Evolutionary conservation across 1,140 invertebrate species (phyloP).

Genomic region (Trissolcus basalis): DNA sequence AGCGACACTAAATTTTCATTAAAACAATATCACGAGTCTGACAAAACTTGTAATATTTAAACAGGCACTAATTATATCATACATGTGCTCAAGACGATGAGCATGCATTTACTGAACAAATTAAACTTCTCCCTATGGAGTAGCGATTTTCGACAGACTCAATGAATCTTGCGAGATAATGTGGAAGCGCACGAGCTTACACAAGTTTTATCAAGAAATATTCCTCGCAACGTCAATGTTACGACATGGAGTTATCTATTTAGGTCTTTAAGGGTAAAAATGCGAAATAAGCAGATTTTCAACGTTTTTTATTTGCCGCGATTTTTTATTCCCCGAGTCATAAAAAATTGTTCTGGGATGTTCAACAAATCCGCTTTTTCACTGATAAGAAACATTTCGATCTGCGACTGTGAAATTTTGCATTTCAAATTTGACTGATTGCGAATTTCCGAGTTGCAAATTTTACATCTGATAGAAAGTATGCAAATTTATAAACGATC

Average conservation of each 20-base stretch:
- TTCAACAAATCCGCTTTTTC: too few species aligned
- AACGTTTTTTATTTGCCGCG: not conserved
- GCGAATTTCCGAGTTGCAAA: too few species aligned
- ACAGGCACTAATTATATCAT: not conserved
- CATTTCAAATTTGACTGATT: too few species aligned
- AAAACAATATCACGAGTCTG: too few species aligned
- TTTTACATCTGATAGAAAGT: too few species aligned
- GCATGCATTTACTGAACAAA: slow-evolving; percentile 54
- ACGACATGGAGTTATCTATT: slow-evolving; percentile 58
- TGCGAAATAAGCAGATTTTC: slow-evolving; percentile 6
- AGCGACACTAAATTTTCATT: too few species aligned
- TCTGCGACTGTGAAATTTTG: too few species aligned
- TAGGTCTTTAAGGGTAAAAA: slow-evolving; percentile 52
- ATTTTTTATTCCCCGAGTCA: not conserved
- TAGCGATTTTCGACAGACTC: slow-evolving; percentile 52
- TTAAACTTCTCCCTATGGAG: slow-evolving; percentile 22
- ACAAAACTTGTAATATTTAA: too few species aligned
- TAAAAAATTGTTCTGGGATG: slow-evolving; percentile 43
- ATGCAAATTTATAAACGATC: too few species aligned
- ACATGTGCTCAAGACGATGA: slow-evolving; percentile 42
- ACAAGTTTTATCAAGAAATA: slow-evolving; percentile 43
- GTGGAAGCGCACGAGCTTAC: slow-evolving; percentile 26
- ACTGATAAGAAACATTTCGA: too few species aligned
- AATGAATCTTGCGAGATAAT: slow-evolving; percentile 49
- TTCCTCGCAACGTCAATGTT: slow-evolving; percentile 36